Conservation (phyloP, 2,797 vertebrate species). For the Myotis pilosus region DNA sequence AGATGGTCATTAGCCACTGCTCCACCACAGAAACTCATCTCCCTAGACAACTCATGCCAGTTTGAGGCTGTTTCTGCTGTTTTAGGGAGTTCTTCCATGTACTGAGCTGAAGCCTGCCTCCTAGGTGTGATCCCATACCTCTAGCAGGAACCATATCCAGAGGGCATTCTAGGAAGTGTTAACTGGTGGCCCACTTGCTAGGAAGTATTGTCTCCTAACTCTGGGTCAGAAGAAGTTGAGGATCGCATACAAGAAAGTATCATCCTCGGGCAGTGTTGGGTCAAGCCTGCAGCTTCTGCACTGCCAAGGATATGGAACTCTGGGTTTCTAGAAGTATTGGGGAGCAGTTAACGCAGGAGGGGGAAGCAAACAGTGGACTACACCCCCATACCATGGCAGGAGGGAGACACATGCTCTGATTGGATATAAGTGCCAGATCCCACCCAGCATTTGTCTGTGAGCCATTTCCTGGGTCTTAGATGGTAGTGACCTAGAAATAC, state of each 20-base stretch:
- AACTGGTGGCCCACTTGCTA: constrained; percentile 42
- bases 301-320: background rate
- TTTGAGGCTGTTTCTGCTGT: constrained; percentile 9
- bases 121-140: background rate
- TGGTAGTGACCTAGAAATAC: constrained; percentile 14
- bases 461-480: constrained; percentile 13
- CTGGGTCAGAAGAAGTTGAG: background rate
- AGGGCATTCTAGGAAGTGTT: constrained; percentile 54
- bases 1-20: background rate
- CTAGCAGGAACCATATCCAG: background rate
- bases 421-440: background rate
- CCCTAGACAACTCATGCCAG: background rate
- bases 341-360: background rate
- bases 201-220: background rate
- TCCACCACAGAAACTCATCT: background rate
- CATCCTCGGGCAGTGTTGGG: background rate
- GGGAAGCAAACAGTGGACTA: background rate
- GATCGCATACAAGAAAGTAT: background rate
- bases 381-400: background rate
- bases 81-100: background rate
- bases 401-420: background rate
- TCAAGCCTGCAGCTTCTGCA: background rate
- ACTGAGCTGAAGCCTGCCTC: background rate
- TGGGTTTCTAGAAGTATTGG: background rate
- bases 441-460: background rate